Evolutionary conservation across 1,140 invertebrate genomes (phyloP).

Genomic region (Tachypleus tridentatus): DNA sequence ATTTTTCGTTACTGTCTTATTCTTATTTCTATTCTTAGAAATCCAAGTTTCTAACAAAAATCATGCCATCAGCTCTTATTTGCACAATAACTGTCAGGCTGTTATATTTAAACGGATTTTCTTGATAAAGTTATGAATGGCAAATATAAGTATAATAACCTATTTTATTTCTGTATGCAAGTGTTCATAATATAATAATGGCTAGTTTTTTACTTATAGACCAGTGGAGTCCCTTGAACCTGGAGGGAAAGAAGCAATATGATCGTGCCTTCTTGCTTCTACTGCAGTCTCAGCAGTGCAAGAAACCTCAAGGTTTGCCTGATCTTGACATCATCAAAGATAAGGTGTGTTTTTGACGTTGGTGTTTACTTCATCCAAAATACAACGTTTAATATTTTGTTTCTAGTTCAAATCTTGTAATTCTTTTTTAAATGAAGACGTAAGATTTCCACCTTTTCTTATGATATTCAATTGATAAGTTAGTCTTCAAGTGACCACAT

Average conservation of each 20-base stretch:
- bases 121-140: too few species aligned
- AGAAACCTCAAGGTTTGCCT: slow-evolving; percentile 54
- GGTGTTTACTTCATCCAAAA: not conserved
- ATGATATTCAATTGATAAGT: slow-evolving; percentile 4
- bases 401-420: not conserved
- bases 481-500: slow-evolving; percentile 3
- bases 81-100: not conserved
- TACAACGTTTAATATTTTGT: not conserved
- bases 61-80: not conserved
- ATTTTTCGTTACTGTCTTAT: too few species aligned
- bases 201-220: slow-evolving; percentile 35
- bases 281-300: slow-evolving; percentile 54
- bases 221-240: slow-evolving; percentile 79
- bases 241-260: slow-evolving; percentile 58
- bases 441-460: slow-evolving; percentile 1
- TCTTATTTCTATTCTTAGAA: too few species aligned
- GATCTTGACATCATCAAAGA: slow-evolving; percentile 47
- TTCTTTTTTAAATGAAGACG: not conserved
- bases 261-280: slow-evolving; percentile 61
- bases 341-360: slow-evolving; percentile 26
- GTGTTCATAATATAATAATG: not conserved
- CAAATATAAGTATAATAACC: not conserved
- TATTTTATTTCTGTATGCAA: not conserved
- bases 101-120: not conserved
- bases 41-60: too few species aligned